phyloP scores from a whole-genome alignment of 1,140 invertebrate species.

The Ceratosolen solmsi region DNA sequence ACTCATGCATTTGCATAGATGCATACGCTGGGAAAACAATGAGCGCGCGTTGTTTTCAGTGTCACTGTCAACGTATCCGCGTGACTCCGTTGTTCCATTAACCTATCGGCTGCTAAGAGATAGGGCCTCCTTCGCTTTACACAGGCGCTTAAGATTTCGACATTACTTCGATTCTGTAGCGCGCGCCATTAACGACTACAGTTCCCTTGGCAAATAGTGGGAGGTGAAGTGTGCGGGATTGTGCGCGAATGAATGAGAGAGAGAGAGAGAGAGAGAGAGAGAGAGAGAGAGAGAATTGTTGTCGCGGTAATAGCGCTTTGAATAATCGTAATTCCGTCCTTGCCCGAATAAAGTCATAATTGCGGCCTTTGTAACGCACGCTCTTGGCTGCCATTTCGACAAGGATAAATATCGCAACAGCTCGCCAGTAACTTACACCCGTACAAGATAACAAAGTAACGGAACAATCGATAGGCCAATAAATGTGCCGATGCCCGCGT shows the following conservation, averaged over 20 bases:
- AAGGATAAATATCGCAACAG: neutral
- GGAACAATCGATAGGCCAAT: neutral
- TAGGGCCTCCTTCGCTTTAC: neutral
- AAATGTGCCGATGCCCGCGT: too few species aligned
- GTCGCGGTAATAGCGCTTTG: neutral
- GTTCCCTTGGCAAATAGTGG: too few species aligned
- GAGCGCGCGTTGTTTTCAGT: constrained; percentile 22
- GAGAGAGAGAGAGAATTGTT: neutral
- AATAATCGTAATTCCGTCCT: neutral
- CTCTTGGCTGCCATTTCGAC: neutral
- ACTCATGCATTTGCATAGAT: constrained; percentile 22
- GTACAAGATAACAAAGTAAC: neutral
- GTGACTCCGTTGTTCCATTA: constrained; percentile 25
- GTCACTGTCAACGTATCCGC: constrained; percentile 33
- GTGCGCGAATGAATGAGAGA: neutral
- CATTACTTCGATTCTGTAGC: neutral
- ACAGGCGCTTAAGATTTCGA: neutral
- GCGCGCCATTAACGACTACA: neutral
- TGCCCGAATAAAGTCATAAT: neutral
- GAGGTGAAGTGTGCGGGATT: too few species aligned
- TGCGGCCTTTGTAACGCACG: neutral
- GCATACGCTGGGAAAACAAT: constrained; percentile 29
- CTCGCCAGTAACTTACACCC: neutral
- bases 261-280: neutral
- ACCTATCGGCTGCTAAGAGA: constrained; percentile 1